phyloP scores from a whole-genome alignment of 1,140 invertebrate species.

The Coenobita brevimanus region DNA sequence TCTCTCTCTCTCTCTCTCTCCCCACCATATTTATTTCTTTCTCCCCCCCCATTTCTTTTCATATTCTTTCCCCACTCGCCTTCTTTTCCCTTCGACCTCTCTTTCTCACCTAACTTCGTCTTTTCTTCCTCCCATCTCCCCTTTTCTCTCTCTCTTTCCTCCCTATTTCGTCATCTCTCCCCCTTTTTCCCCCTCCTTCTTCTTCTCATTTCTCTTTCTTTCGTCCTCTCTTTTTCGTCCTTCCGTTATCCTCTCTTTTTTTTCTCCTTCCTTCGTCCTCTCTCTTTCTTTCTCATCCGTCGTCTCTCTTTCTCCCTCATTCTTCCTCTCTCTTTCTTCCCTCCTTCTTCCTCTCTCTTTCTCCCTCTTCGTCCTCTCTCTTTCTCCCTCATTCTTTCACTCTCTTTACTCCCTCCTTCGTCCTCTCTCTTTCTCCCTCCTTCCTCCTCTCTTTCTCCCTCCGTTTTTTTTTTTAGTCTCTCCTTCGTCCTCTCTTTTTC shows the following conservation, averaged over 20 bases:
- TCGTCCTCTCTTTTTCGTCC: constrained; percentile 1
- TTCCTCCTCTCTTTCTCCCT: too few species aligned
- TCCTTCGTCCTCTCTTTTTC: too few species aligned
- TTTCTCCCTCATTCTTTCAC: too few species aligned
- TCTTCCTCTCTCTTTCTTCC: background rate
- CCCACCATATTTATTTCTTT: background rate
- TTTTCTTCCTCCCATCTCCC: background rate
- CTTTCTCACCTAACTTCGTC: background rate
- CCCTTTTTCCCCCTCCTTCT: background rate
- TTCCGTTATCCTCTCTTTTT: background rate
- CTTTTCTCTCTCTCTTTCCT: background rate
- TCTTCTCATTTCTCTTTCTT: background rate
- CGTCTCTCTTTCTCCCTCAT: background rate
- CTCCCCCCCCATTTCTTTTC: background rate
- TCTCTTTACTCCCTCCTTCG: too few species aligned
- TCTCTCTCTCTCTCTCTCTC: background rate
- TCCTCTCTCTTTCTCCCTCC: too few species aligned
- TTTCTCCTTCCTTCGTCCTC: background rate
- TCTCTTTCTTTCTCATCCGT: background rate
- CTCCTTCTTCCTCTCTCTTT: background rate
- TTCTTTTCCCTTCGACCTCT: background rate
- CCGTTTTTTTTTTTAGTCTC: too few species aligned
- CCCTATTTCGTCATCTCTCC: background rate
- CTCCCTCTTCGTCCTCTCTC: background rate
- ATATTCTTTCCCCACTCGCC: background rate